A percentile compares a stretch with the other conserved stretches of the same genome.
These are phyloP conservation scores for Heteropelma amictum DNA, from an alignment of 2,888 invertebrate genomes.

Conservation along the genomic window DNA sequence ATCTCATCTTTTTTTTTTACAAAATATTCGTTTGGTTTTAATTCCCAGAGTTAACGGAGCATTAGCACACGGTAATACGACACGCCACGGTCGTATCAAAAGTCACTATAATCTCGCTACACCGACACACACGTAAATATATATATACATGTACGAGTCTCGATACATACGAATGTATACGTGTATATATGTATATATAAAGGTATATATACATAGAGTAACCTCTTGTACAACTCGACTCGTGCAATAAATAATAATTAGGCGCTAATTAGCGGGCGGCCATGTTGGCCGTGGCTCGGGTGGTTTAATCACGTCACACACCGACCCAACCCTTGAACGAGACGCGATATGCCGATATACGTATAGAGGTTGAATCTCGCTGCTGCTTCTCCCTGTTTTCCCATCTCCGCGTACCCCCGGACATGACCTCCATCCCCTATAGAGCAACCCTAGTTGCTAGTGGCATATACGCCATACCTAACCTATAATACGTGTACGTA, in stretches of 20 bases:
- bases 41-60: no score
- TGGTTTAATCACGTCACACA: conserved; percentile 72
- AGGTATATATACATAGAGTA: not conserved
- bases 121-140: conserved; percentile 2
- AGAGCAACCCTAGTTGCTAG: conserved; percentile 24
- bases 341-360: conserved; percentile 28
- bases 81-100: no score
- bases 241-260: conserved; percentile 75
- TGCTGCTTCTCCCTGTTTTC: conserved; percentile 34
- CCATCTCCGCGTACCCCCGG: conserved; percentile 46
- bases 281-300: conserved; percentile 68
- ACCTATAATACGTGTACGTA: conserved; percentile 22
- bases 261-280: conserved; percentile 74
- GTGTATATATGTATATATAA: not conserved
- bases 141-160: not conserved
- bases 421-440: conserved; percentile 44
- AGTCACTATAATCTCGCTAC: no score
- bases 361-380: conserved; percentile 1
- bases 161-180: not conserved
- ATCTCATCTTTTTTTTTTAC: no score
- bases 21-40: no score
- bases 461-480: conserved; percentile 14
- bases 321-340: conserved; percentile 58
- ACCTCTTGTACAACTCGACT: conserved; percentile 32
- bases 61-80: no score